Percentiles rank a stretch among this genome's conserved stretches.
These are phyloP conservation scores for Corythucha ciliata DNA, from an alignment of 2,888 invertebrate species.

Conservation along the genomic window DNA sequence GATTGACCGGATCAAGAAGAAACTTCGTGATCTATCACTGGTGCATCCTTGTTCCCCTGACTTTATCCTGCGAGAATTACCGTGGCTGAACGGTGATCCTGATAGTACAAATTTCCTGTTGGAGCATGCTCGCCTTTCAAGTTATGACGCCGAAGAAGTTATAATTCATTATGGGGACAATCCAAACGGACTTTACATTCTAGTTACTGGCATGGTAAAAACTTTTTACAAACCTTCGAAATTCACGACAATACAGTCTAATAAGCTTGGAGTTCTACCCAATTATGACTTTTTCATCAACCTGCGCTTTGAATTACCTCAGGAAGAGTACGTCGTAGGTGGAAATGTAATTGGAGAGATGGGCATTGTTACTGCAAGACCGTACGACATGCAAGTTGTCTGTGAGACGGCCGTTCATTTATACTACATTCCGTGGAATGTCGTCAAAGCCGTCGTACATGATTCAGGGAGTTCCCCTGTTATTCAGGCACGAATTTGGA, in stretches of 20 bases:
- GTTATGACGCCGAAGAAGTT: slow-evolving; percentile 10
- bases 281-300: slow-evolving; percentile 25
- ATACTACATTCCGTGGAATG: slow-evolving; percentile 16
- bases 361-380: slow-evolving; percentile 21
- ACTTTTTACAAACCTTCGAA: slow-evolving; percentile 5
- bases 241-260: neutral
- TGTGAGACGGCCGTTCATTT: slow-evolving; percentile 24
- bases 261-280: slow-evolving; percentile 20
- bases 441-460: slow-evolving; percentile 11
- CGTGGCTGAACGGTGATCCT: slow-evolving; percentile 19
- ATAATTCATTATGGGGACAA: slow-evolving; percentile 12
- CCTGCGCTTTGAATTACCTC: slow-evolving; percentile 15
- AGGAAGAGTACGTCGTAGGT: slow-evolving; percentile 20
- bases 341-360: slow-evolving; percentile 25
- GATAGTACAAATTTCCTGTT: slow-evolving; percentile 9
- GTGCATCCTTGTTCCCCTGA: slow-evolving; percentile 17
- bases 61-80: slow-evolving; percentile 15
- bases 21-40: slow-evolving; percentile 39
- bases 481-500: slow-evolving; percentile 16
- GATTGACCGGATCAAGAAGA: slow-evolving; percentile 43
- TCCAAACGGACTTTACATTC: slow-evolving; percentile 8
- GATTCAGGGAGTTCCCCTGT: slow-evolving; percentile 12
- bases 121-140: slow-evolving; percentile 14
- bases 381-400: slow-evolving; percentile 21
- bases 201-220: slow-evolving; percentile 14